Conservation (phyloP, 2,888 invertebrate species). For the Psococerastis gibbosa region DNA sequence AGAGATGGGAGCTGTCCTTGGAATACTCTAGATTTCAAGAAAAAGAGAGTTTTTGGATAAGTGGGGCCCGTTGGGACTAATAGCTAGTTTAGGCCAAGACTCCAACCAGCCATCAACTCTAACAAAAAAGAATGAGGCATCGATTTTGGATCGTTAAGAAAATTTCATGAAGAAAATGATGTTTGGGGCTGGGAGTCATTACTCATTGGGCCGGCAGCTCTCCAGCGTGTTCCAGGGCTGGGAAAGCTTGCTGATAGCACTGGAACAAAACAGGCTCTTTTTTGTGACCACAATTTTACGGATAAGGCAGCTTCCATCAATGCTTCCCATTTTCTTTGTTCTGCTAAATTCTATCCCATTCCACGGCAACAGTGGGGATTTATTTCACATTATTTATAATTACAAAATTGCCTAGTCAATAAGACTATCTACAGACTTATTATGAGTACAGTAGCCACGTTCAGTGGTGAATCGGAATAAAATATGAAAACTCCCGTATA, state of each 20-base stretch:
- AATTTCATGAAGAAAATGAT: slow-evolving; percentile 9
- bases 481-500: too few relatives aligned
- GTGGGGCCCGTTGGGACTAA: background rate
- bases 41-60: too few relatives aligned
- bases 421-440: too few relatives aligned
- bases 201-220: background rate
- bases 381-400: too few relatives aligned
- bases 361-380: too few relatives aligned
- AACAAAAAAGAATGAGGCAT: background rate
- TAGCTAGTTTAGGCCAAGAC: background rate
- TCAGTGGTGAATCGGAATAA: too few relatives aligned
- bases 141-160: slow-evolving; percentile 9
- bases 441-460: too few relatives aligned
- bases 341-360: too few relatives aligned
- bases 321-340: background rate
- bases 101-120: background rate
- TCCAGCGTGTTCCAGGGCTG: background rate
- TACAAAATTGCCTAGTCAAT: too few relatives aligned
- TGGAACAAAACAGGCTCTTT: background rate
- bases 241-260: background rate
- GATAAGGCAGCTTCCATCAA: background rate
- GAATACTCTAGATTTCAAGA: too few relatives aligned
- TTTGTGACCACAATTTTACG: background rate
- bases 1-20: too few relatives aligned
- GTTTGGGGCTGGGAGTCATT: background rate